Evolutionary conservation across 2,113 vertebrate genomes (phyloP), one percentile per base, ranked within the genome.

Genomic region (Lucifuga dentata): DNA sequence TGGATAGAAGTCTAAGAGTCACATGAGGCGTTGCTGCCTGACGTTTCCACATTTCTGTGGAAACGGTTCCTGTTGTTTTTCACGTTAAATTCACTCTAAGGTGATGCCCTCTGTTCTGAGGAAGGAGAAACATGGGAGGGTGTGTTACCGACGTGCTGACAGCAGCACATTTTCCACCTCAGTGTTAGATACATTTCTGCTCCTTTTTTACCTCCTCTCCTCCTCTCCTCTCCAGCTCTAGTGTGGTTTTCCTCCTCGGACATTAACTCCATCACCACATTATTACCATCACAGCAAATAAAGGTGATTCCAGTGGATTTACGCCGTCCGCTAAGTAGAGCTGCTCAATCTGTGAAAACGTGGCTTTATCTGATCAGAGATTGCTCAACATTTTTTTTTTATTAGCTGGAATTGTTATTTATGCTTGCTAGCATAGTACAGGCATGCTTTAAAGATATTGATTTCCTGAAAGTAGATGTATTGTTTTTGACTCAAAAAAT

Each of bases 231-330:
- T 17, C n/a, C n/a, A 15, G 20, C 40, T 40, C 21, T 5, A n/a
- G n/a, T n/a, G 10, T 53, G 50, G 21, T 23, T 59, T 23, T 23
- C 17, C 17, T 19, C 36, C 5, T 21, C 7, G 0, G 26, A 21
- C 35, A 1, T 32, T 56, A 23, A 10, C 35, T 24, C 38, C 33
- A 1, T 38, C 5, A 3, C 16, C 4, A 78, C 60, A 82, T 65
- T 21, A 83, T 81, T 79, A 85, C 56, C 32, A 32, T 83, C 52
- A 62, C 77, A 36, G 69, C 39, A 71, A 65, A 79, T 76, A 62
- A 81, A 56, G 32, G 66, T 11, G 36, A 35, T 13, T 49, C 52
- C 23, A 64, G 73, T 62, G 55, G 80, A 81, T 88, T 80, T 86
- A 59, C 50, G 36, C 43, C n/a, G 59, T 77, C 44, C 58, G 2